Base-by-base conservation (phyloP, 2,797 vertebrate genomes). In the Hybognathus amarus region DNA sequence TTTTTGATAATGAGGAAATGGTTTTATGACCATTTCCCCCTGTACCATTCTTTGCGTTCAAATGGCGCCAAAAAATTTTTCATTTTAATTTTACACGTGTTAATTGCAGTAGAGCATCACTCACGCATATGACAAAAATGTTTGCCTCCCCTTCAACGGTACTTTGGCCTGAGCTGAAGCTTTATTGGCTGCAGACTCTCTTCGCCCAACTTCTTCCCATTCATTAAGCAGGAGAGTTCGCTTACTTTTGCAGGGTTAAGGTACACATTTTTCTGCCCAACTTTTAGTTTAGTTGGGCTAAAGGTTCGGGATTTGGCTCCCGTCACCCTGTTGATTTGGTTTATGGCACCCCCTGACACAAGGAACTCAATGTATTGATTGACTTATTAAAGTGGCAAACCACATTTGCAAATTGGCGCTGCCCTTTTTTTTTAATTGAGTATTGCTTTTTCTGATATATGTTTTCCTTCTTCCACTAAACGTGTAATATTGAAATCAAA, bases 11-110 rank as follows among this genome's bases (percentile, higher is more conserved):
- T 87, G 91, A 93, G 90, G 95, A 93, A 95, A 93, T 94, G 92
- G 95, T 94, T 93, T 93, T 95, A 94, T 95, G 93, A 94, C 95
- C 95, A 93, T 95, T 96, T 94, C 94, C 92, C 92, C 94, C 94
- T 93, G 92, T 95, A 94, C 92, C 93, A 93, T n/a, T 92, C 93
- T 83, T 88, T 89, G 79, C 81, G 75, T 71, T 78, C 17, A 83
- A 94, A 94, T 94, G 91, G n/a, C n/a, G 91, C 88, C 91, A 86
- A 92, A 90, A 93, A 15, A 15, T 0, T 0, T 1, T 18, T 92
- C 90, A 92, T 94, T 95, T 90, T 90, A 91, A 90, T 93, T 93
- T 90, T n/a, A n/a, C n/a, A n/a, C n/a, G n/a, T n/a, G n/a, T n/a
- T n/a, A n/a, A n/a, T n/a, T n/a, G n/a, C n/a, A n/a, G n/a, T n/a